Conservation (phyloP, 2,797 vertebrate species). For the Malurus splendens region DNA sequence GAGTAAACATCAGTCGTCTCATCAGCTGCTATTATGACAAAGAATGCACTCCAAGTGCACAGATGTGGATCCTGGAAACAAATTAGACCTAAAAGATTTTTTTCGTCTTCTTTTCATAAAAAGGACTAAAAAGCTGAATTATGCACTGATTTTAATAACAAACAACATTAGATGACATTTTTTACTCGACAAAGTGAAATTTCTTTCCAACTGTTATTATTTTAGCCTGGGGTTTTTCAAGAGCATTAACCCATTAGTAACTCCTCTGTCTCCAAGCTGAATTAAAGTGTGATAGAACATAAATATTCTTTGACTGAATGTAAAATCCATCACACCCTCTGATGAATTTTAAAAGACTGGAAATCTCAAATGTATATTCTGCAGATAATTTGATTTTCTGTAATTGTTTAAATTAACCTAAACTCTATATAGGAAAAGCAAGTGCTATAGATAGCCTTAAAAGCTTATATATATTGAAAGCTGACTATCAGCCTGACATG, state of each 20-base stretch:
- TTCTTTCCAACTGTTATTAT: not conserved
- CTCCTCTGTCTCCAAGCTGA: not conserved
- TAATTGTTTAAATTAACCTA: not conserved
- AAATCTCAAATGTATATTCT: not conserved
- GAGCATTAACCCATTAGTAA: not conserved
- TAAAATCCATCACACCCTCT: not conserved
- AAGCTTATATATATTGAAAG: not conserved
- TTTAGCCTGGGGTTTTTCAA: not conserved
- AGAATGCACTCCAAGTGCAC: conserved; percentile 24
- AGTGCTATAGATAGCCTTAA: not conserved
- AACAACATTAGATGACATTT: not conserved
- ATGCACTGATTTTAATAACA: conserved; percentile 24
- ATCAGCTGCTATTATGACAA: conserved; percentile 51
- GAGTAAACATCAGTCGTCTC: conserved; percentile 24
- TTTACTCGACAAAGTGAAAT: conserved; percentile 5
- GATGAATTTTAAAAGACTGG: not conserved
- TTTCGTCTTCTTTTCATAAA: not conserved
- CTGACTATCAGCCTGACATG: not conserved
- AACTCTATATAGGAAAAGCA: not conserved
- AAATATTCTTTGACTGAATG: not conserved
- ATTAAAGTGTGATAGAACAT: not conserved
- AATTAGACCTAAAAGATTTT: not conserved
- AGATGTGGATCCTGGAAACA: conserved; percentile 38
- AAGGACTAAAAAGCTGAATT: conserved; percentile 15
- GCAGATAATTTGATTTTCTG: not conserved